Evolutionary conservation across 2,797 vertebrate genomes (phyloP).

Genomic region (Spinus olivaceus): DNA sequence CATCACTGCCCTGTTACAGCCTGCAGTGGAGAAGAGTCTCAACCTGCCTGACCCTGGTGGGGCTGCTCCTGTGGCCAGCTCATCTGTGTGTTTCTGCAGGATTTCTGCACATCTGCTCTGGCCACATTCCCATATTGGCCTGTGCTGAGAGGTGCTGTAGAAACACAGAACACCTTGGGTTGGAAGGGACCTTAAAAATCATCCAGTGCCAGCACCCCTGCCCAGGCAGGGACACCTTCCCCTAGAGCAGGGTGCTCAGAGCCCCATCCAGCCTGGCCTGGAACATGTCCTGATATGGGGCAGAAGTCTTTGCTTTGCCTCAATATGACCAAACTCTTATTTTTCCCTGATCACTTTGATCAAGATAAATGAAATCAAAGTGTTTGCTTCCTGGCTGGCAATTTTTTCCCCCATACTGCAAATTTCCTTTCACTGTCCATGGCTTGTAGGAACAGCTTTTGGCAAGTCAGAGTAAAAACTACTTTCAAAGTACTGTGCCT

Average conservation of each 20-base stretch:
- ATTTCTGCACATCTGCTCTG: neutral
- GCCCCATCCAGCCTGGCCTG: neutral
- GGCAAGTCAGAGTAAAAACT: neutral
- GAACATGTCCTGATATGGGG: neutral
- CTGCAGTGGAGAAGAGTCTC: neutral
- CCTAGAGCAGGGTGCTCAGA: neutral
- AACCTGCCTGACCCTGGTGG: rapidly evolving
- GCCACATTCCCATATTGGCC: neutral
- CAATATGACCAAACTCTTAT: neutral
- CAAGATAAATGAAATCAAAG: neutral
- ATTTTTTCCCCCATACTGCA: neutral
- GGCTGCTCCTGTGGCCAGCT: neutral
- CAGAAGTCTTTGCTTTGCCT: neutral
- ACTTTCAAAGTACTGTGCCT: neutral
- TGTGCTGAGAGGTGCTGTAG: neutral
- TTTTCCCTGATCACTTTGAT: neutral
- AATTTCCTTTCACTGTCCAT: neutral
- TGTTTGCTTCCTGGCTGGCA: neutral
- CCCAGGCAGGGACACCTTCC: neutral
- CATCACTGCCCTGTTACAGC: neutral
- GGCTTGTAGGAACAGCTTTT: neutral
- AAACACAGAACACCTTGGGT: neutral
- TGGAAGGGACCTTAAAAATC: neutral
- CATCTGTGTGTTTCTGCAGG: neutral
- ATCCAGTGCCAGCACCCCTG: rapidly evolving